Evolutionary conservation across 1,140 invertebrate species (phyloP).

Genomic region (Polyergus mexicanus): DNA sequence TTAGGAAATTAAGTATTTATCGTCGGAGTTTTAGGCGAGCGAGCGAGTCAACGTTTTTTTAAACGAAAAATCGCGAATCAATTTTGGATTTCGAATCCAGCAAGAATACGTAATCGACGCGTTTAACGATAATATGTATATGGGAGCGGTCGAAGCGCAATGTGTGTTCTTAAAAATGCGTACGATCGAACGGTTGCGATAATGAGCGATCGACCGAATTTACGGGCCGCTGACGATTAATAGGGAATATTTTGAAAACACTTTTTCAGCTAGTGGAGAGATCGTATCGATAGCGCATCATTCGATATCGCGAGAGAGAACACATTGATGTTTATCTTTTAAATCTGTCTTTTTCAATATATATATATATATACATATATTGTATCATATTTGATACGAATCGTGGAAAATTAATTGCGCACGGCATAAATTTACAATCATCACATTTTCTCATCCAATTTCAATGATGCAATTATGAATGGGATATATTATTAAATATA

Average conservation of each 20-base stretch:
- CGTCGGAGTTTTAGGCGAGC: conserved; percentile 11
- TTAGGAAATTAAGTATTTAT: conserved; percentile 48
- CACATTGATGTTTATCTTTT: conserved; percentile 3
- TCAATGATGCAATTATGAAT: background rate
- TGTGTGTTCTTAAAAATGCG: conserved; percentile 30
- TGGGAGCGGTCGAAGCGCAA: conserved; percentile 2
- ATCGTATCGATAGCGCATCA: conserved; percentile 3
- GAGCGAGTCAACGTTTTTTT: background rate
- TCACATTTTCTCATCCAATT: conserved; percentile 6
- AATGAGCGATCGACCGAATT: conserved; percentile 47
- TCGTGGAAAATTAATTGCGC: background rate
- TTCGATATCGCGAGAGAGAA: background rate
- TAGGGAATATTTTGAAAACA: conserved; percentile 62
- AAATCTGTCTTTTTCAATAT: background rate
- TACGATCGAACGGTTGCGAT: conserved; percentile 21
- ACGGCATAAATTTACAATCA: background rate
- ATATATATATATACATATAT: too few relatives aligned
- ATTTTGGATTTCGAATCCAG: conserved; percentile 29
- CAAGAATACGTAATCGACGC: conserved; percentile 28
- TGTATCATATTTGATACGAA: background rate
- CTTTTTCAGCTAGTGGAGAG: conserved; percentile 47
- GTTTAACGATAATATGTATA: conserved; percentile 18
- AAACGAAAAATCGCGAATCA: conserved; percentile 5
- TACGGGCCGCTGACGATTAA: conserved; percentile 11
- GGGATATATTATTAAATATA: background rate